These are phyloP conservation scores for Drosophila ananassae DNA, from an alignment of 1,140 invertebrate species.

Conservation along the genomic window DNA sequence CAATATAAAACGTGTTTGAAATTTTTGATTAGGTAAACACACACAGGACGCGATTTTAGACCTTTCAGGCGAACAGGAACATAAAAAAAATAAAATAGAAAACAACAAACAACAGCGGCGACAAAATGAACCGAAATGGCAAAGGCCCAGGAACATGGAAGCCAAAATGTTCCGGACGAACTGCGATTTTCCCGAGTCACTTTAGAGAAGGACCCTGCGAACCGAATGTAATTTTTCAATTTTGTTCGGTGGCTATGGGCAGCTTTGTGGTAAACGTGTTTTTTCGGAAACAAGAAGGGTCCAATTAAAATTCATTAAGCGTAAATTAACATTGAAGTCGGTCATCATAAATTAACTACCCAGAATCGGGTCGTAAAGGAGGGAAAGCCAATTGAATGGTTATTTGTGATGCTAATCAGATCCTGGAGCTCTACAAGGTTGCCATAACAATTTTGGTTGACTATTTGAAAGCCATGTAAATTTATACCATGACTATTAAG, in stretches of 20 bases:
- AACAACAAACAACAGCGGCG: conserved; percentile 45
- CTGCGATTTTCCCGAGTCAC: conserved; percentile 21
- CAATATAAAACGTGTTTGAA: conserved; percentile 82
- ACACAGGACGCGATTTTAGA: conserved; percentile 44
- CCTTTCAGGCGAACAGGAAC: conserved; percentile 25
- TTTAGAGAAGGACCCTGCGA: conserved; percentile 42
- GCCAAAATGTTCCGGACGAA: conserved; percentile 18
- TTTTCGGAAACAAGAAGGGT: conserved; percentile 35
- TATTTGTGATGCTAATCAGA: conserved; percentile 17
- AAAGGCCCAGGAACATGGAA: conserved; percentile 35
- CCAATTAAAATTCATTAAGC: conserved; percentile 82
- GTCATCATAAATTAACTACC: conserved; percentile 66
- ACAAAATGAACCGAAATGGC: conserved; percentile 51
- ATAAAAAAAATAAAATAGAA: conserved; percentile 37
- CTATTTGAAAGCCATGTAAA: neutral
- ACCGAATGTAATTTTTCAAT: conserved; percentile 77
- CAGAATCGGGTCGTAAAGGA: conserved; percentile 23
- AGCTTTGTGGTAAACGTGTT: conserved; percentile 63
- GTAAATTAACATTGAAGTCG: conserved; percentile 77
- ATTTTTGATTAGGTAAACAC: conserved; percentile 76
- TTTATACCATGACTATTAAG: neutral
- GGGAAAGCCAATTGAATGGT: conserved; percentile 42
- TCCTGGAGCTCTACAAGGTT: neutral
- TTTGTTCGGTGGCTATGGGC: conserved; percentile 44
- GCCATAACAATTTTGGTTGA: neutral